Evolutionary conservation across 2,113 vertebrate species (phyloP).

Genomic region (Phalacrocorax brasilianus): DNA sequence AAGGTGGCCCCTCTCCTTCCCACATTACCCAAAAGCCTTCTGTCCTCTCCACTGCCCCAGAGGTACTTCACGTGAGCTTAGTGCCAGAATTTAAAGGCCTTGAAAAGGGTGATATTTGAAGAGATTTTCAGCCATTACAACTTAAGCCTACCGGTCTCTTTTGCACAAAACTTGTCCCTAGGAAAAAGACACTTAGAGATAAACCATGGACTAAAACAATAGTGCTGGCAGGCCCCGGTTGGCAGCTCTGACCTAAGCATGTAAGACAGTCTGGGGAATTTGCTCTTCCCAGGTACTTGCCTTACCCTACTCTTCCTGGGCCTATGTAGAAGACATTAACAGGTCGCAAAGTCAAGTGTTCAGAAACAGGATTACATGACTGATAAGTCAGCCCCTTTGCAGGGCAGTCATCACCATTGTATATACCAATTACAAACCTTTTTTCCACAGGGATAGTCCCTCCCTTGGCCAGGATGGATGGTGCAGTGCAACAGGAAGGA

Average conservation of each 20-base stretch:
- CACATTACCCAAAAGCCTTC: background rate
- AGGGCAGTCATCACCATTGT: background rate
- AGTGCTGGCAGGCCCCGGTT: background rate
- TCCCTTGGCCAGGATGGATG: background rate
- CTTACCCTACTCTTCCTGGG: background rate
- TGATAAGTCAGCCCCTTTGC: background rate
- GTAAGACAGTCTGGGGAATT: background rate
- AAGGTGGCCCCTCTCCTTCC: background rate
- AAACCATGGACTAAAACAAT: background rate
- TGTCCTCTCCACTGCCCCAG: background rate
- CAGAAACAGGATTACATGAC: background rate
- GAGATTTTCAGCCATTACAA: background rate
- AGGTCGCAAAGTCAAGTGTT: background rate
- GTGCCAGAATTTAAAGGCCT: background rate
- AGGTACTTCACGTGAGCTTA: background rate
- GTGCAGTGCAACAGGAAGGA: background rate
- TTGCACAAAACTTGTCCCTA: background rate
- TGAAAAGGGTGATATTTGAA: background rate
- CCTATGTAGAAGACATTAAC: background rate
- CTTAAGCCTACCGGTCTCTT: background rate
- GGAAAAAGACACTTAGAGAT: background rate
- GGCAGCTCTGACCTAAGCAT: background rate
- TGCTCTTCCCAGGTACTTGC: too few species aligned
- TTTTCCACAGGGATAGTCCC: background rate
- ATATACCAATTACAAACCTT: background rate